Conservation (phyloP, 2,797 vertebrate species). For the Petrocephalus sullivani region DNA sequence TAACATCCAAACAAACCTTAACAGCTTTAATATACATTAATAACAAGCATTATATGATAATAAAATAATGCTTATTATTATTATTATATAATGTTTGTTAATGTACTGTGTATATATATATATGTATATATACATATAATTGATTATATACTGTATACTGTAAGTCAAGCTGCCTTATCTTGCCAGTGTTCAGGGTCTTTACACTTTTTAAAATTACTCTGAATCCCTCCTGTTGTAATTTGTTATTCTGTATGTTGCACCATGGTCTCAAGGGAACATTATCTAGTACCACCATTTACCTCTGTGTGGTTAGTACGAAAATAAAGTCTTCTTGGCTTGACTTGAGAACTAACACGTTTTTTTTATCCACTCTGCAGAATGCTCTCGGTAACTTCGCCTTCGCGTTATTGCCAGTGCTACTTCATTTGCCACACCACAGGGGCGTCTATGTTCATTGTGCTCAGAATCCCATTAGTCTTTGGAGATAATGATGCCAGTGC, state of each 20-base stretch:
- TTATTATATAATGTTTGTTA: too few relatives aligned
- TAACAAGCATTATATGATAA: too few relatives aligned
- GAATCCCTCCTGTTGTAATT: neutral
- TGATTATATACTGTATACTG: neutral
- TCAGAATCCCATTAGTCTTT: conserved; percentile 3
- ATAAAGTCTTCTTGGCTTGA: neutral
- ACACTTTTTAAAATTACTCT: neutral
- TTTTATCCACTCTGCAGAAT: neutral
- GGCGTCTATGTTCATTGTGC: conserved; percentile 9
- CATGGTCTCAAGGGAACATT: neutral
- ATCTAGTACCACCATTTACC: neutral
- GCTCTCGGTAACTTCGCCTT: neutral
- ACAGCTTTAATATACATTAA: too few relatives aligned
- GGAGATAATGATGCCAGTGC: neutral
- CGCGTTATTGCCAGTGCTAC: neutral
- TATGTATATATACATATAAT: neutral
- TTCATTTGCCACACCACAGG: neutral
- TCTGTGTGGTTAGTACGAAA: neutral
- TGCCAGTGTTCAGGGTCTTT: neutral
- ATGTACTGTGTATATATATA: too few relatives aligned
- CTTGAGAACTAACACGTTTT: neutral
- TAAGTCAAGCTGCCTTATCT: neutral
- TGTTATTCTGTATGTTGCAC: neutral
- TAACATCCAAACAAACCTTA: too few relatives aligned
- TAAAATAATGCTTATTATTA: too few relatives aligned